Evolutionary conservation across 2,888 invertebrate species (phyloP).

Genomic region (Microchrysa polita): DNA sequence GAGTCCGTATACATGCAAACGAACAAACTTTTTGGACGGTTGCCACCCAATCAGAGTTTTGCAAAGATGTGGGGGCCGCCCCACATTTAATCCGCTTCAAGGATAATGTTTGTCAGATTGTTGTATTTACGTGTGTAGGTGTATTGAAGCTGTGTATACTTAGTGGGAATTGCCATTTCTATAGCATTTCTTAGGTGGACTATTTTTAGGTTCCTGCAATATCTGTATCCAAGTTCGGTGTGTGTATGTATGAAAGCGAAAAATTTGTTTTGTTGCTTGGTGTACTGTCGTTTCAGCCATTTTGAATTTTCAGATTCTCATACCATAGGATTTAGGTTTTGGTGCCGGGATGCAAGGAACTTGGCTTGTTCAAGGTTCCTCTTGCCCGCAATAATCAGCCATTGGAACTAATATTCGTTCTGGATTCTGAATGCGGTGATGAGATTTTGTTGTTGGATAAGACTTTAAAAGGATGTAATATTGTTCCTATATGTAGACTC

Average conservation of each 20-base stretch:
- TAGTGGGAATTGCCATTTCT: neutral
- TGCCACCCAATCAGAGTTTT: conserved; percentile 52
- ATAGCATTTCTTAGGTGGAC: neutral
- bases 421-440: neutral
- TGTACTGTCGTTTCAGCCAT: conserved; percentile 31
- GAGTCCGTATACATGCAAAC: conserved; percentile 46
- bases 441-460: conserved; percentile 11
- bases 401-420: conserved; percentile 6
- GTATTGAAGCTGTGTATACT: neutral
- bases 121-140: neutral
- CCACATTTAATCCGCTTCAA: conserved; percentile 24
- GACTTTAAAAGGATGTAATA: neutral
- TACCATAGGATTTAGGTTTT: neutral
- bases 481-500: neutral
- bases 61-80: conserved; percentile 53
- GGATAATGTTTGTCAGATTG: conserved; percentile 9
- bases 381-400: neutral
- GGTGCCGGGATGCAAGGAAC: neutral
- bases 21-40: conserved; percentile 45
- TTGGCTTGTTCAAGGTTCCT: neutral
- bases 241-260: neutral
- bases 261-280: conserved; percentile 13
- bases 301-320: conserved; percentile 29
- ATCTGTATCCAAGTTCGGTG: conserved; percentile 24
- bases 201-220: conserved; percentile 29